These are phyloP conservation scores for Eurytoma californica DNA, from an alignment of 2,888 invertebrate genomes.

Conservation along the genomic window DNA sequence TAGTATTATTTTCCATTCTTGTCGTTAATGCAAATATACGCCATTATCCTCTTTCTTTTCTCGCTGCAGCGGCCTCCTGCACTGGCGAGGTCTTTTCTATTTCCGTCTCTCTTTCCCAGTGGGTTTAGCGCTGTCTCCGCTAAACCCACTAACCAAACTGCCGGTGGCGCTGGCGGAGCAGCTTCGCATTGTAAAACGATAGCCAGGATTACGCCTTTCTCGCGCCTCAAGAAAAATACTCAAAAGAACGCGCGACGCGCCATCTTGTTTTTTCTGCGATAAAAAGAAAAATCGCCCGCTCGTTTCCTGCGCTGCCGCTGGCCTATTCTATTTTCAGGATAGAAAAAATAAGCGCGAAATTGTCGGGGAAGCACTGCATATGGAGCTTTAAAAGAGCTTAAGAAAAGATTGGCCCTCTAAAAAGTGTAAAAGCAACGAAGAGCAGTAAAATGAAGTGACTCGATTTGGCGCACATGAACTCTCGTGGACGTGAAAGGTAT, in stretches of 20 bases:
- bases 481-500: too few relatives aligned
- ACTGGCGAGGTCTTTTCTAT: not conserved
- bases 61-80: not conserved
- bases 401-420: slow-evolving; percentile 11
- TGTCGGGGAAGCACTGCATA: not conserved
- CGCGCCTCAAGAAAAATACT: slow-evolving; percentile 44
- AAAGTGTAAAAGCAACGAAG: slow-evolving; percentile 8
- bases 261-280: slow-evolving; percentile 21
- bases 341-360: slow-evolving; percentile 3
- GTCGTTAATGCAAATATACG: not conserved
- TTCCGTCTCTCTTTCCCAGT: slow-evolving; percentile 7
- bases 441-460: slow-evolving; percentile 8
- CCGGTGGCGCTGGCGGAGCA: slow-evolving; percentile 37
- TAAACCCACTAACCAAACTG: slow-evolving; percentile 42
- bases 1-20: not conserved
- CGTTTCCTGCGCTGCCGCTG: not conserved
- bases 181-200: slow-evolving; percentile 64
- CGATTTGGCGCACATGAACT: too few relatives aligned
- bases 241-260: not conserved
- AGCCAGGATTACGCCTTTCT: slow-evolving; percentile 65
- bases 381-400: slow-evolving; percentile 18
- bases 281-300: slow-evolving; percentile 23
- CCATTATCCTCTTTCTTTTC: not conserved
- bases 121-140: slow-evolving; percentile 9
- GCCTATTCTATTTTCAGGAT: slow-evolving; percentile 6